Evolutionary conservation across 2,888 invertebrate genomes (phyloP).

Genomic region (Epiblema foenella): DNA sequence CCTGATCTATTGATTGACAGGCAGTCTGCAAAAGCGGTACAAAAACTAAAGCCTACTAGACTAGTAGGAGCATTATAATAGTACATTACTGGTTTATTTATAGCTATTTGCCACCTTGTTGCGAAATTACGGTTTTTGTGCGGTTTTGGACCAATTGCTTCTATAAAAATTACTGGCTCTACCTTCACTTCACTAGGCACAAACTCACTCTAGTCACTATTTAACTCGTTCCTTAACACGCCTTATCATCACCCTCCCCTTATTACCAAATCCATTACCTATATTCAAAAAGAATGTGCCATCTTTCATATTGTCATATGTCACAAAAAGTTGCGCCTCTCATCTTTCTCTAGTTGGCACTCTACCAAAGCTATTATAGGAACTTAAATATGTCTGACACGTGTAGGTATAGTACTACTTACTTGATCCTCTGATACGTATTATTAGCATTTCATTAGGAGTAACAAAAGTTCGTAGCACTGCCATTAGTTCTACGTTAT

Average conservation of each 20-base stretch:
- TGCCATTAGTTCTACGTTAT: slow-evolving; percentile 28
- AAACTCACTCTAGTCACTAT: neutral
- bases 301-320: neutral
- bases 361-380: neutral
- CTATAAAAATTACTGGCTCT: slow-evolving; percentile 6
- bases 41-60: slow-evolving; percentile 36
- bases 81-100: slow-evolving; percentile 23
- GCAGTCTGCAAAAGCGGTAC: slow-evolving; percentile 50
- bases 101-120: slow-evolving; percentile 25
- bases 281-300: no score
- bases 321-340: neutral
- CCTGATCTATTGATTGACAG: slow-evolving; percentile 52
- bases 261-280: neutral
- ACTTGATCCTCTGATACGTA: neutral
- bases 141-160: slow-evolving; percentile 17
- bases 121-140: slow-evolving; percentile 16
- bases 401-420: neutral
- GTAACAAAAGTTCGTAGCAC: slow-evolving; percentile 14
- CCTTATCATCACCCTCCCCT: neutral
- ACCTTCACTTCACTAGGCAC: neutral
- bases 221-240: neutral
- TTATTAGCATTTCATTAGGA: slow-evolving; percentile 8
- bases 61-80: slow-evolving; percentile 25
- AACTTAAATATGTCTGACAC: neutral
- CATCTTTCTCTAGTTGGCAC: neutral